Evolutionary conservation across 2,888 invertebrate genomes (phyloP).

Genomic region (Phasia obesa): DNA sequence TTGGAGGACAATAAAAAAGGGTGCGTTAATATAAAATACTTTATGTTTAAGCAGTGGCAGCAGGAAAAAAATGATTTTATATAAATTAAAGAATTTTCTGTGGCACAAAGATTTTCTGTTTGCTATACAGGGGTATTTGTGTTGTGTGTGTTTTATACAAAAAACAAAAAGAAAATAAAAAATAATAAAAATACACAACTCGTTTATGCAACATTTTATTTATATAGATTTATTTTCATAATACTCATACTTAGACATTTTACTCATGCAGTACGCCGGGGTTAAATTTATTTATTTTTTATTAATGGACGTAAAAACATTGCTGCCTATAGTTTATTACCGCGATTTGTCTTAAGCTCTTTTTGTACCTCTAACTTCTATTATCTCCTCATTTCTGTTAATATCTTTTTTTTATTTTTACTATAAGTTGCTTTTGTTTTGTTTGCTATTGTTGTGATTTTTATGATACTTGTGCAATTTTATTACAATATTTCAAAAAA

Average conservation of each 20-base stretch:
- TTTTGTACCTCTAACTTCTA: constrained; percentile 14
- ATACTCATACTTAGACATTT: constrained; percentile 17
- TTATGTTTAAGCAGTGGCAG: constrained; percentile 36
- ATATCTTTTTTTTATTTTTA: constrained; percentile 42
- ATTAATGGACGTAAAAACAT: constrained; percentile 45
- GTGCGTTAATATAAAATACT: constrained; percentile 64
- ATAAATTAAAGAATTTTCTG: constrained; percentile 43
- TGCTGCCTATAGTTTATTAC: constrained; percentile 71
- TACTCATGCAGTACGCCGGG: constrained; percentile 3
- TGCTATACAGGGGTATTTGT: no score
- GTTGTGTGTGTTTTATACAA: constrained; percentile 17
- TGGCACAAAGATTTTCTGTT: constrained; percentile 44
- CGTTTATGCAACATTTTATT: constrained; percentile 44
- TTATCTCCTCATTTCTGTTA: not conserved
- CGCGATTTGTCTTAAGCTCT: constrained; percentile 70
- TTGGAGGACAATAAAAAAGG: constrained; percentile 57
- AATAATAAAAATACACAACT: constrained; percentile 2
- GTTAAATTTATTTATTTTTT: not conserved
- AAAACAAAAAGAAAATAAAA: no score
- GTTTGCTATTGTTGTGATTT: constrained; percentile 66
- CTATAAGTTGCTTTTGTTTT: constrained; percentile 39
- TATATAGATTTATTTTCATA: constrained; percentile 25
- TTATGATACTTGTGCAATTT: constrained; percentile 66
- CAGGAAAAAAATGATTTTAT: constrained; percentile 12
- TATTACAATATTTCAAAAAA: constrained; percentile 55